Base-by-base conservation (phyloP, 2,797 vertebrate genomes). In the Periophthalmus magnuspinnatus region DNA sequence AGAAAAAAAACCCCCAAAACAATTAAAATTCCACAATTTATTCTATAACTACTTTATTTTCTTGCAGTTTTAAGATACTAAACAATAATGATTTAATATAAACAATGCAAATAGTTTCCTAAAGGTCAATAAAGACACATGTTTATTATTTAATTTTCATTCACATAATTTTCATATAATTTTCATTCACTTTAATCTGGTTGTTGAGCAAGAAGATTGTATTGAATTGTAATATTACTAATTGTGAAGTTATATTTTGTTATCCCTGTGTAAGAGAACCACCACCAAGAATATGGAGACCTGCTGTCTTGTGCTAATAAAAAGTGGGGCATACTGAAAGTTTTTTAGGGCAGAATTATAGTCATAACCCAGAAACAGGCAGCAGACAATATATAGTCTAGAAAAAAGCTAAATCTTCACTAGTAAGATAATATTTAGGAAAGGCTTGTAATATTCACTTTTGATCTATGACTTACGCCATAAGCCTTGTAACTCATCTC, bases 401-500 rank as follows among this genome's bases (percentile, higher is more conserved):
- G 50, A 52, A 19, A 48, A 48, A 17, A 6, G 17, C 36, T 6
- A 48, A 48, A 17, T 50, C 19, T n/a, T 7, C 48, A 50, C 38
- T 13, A 41, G 38, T 41, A 41, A 41, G 38, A 2, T 41, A 11
- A 13, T 41, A 41, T 41, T 41, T 41, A 11, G 38, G 13, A 41
- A 13, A 13, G 38, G 2, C 13, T 41, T 41, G 2, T 50, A 6
- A 50, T 4, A 57, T 5, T 36, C 11, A 61, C 34, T 38, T 34
- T 36, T 61, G 58, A 34, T 38, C 17, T 61, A 21, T 54, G 52
- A 22, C 24, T 32, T 21, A 45, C 13, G 2, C 41, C 5, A 45
- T 3, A 45, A 45, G 41, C 41, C 41, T 55, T 21, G 36, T 45
- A 21, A 14, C 60, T 62, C 60, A 48, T 64, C 38, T 64, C 62